Base-by-base conservation (phyloP, 2,888 invertebrate species). In the Hydropsyche betteni region DNA sequence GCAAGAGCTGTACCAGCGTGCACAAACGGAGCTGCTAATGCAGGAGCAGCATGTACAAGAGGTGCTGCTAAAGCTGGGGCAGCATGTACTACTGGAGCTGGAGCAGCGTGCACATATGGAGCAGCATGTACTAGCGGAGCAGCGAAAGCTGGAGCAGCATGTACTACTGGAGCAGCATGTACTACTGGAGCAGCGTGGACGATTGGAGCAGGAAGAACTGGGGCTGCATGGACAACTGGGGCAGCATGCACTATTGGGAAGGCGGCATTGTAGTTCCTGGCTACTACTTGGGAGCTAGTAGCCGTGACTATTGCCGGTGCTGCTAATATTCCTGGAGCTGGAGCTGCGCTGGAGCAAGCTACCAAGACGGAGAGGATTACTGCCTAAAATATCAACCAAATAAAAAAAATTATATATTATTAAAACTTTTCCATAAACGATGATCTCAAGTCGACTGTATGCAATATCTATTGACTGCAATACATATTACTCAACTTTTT, bases 221-320 rank as follows among this genome's bases (percentile, higher is more conserved):
- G 53, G 24, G 75, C 51, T 12, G 75, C 75, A 5, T n/a, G 58
- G 4, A 72, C 10, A 3, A 58, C 38, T 7, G 75, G 69, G 34
- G 75, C 69, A 16, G 71, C 75, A 16, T 55, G 58, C 7, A 73
- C 68, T 7, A 76, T 12, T 7, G 76, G 76, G 81, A 80, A 68
- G 34, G 4, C 76, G 0, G 86, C 85, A 80, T 89, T 87, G 83
- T 87, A 87, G 79, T 87, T 87, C 75, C 87, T 84, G 8, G 88
- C 86, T 78, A 89, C 82, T 16, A 87, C 86, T 81, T 89, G 89
- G 52, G 87, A 88, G 81, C 88, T 88, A 77, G 85, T 85, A 2
- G 88, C 85, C 7, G 88, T 87, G 6, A 88, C 86, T 55, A 85
- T 82, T 6, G 64, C 64, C 51, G 73, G 77, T 44, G 70, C 71